These are phyloP conservation scores for Eilema depressum DNA, from an alignment of 2,888 invertebrate species.

Conservation along the genomic window DNA sequence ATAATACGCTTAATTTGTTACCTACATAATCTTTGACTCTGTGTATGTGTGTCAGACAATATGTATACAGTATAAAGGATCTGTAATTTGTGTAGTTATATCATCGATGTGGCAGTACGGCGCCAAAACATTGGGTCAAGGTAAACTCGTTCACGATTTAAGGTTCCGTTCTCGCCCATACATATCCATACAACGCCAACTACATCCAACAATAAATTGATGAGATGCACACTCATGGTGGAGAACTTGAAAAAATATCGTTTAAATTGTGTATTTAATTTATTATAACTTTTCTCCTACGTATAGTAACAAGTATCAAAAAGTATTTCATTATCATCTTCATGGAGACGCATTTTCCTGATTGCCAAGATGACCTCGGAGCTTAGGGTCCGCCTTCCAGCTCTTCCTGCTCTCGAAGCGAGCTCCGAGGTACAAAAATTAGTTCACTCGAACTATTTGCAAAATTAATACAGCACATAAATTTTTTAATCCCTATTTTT, in stretches of 20 bases:
- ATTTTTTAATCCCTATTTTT: too few relatives aligned
- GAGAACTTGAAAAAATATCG: background rate
- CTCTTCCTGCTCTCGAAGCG: too few relatives aligned
- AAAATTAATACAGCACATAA: too few relatives aligned
- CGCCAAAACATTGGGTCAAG: constrained; percentile 60
- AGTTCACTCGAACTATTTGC: too few relatives aligned
- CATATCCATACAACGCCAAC: constrained; percentile 9
- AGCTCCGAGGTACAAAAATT: too few relatives aligned
- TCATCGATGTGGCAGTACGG: constrained; percentile 47
- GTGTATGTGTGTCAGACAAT: constrained; percentile 21
- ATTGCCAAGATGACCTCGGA: too few relatives aligned
- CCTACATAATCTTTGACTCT: constrained; percentile 2
- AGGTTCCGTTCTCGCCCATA: constrained; percentile 24
- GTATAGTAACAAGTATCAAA: background rate
- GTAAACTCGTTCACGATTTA: constrained; percentile 46
- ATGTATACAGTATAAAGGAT: too few relatives aligned
- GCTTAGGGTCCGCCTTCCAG: too few relatives aligned
- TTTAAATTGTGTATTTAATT: background rate
- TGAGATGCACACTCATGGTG: background rate
- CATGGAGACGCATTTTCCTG: too few relatives aligned
- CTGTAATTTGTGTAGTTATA: constrained; percentile 38
- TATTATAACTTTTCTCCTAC: background rate
- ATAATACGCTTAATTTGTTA: too few relatives aligned
- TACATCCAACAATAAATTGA: constrained; percentile 1
- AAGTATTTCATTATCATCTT: too few relatives aligned